Conservation (phyloP, 2,113 vertebrate species). For the Perca flavescens region DNA sequence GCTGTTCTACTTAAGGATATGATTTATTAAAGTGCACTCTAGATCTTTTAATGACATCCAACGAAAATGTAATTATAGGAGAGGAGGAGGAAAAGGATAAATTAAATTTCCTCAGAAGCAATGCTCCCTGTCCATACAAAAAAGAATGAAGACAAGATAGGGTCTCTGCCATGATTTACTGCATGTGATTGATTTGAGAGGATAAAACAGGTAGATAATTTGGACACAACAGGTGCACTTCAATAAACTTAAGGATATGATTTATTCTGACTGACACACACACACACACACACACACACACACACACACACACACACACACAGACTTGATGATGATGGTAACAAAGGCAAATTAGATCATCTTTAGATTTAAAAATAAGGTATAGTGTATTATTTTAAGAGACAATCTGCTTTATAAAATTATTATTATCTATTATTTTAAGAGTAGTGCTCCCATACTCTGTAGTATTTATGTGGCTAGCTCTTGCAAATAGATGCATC, state of each 20-base stretch:
- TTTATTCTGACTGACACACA: no score
- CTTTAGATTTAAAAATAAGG: no score
- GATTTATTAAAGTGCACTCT: background rate
- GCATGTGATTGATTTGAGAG: background rate
- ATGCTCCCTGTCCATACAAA: background rate
- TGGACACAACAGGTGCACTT: no score
- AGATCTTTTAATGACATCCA: background rate
- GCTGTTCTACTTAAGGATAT: background rate
- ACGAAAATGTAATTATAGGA: background rate
- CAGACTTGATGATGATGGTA: background rate
- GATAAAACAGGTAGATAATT: slow-evolving; percentile 4
- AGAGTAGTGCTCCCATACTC: background rate
- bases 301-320: background rate
- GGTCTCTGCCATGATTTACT: background rate
- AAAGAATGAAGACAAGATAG: background rate
- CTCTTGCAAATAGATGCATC: background rate
- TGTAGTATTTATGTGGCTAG: background rate
- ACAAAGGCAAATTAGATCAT: background rate
- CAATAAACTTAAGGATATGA: no score
- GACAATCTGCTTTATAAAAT: no score
- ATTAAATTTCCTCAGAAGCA: background rate
- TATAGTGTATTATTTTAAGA: no score
- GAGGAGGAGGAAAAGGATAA: background rate
- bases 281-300: background rate
- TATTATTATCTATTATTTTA: background rate